These are phyloP conservation scores for Falco biarmicus DNA, from an alignment of 2,797 vertebrate genomes.

Conservation along the genomic window DNA sequence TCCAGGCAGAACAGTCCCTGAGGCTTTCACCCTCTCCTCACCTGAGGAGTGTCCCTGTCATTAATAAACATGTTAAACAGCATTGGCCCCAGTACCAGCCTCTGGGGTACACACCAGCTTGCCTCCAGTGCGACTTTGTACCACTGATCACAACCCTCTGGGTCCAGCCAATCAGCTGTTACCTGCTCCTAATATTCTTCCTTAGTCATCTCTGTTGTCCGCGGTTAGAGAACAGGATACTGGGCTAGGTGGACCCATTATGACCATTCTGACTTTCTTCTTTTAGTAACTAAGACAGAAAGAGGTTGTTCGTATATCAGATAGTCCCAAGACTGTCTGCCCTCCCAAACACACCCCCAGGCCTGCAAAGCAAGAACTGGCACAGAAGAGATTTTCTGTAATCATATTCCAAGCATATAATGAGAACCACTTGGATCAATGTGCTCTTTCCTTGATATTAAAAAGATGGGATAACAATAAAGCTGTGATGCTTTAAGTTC, in stretches of 20 bases:
- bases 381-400: background rate
- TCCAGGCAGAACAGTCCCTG: background rate
- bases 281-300: background rate
- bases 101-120: background rate
- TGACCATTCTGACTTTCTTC: background rate
- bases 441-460: background rate
- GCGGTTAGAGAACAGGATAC: background rate
- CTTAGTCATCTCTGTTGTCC: background rate
- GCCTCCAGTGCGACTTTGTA: background rate
- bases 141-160: background rate
- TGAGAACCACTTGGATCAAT: background rate
- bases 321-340: background rate
- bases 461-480: background rate
- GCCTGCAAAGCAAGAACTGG: background rate
- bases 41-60: background rate
- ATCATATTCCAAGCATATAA: background rate
- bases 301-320: background rate
- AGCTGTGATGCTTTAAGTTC: background rate
- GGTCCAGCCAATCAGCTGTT: background rate
- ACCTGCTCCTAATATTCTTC: background rate
- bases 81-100: background rate
- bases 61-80: background rate
- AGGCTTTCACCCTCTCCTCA: background rate
- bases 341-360: background rate
- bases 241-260: background rate